Base-by-base conservation (phyloP, 2,113 vertebrate species). In the Mastomys coucha region DNA sequence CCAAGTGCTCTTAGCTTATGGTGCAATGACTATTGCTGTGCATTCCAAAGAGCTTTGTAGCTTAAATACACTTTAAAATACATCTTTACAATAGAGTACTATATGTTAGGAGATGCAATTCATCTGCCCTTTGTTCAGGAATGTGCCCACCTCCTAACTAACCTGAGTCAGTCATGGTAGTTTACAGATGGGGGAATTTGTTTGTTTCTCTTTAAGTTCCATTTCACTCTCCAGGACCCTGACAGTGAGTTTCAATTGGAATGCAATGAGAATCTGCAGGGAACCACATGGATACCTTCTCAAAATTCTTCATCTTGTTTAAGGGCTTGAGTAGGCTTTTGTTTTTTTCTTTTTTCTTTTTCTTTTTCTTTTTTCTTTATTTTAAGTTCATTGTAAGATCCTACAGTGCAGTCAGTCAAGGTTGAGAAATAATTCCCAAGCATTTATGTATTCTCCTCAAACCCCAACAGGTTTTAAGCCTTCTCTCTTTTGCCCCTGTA, bases 31-130 rank as follows among this genome's bases (percentile, higher is more conserved):
- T 60, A 84, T 85, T 49, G 67, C 51, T n/a, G 45, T 63, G 36
- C 0, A 91, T 77, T 91, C 86, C 77, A 45, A 7, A 81, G 70
- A 26, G 1, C 10, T 85, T 93, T 63, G 24, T 80, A 81, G n/a
- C 90, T 81, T 80, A 53, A 88, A 69, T 76, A 2, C 31, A 76
- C 88, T 95, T 96, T 91, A 24, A 90, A 96, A 88, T 2, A 0
- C 39, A 65, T 84, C 75, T 13, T 87, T 19, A 39, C 5, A 45
- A 16, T 39, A 36, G 36, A 58, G 56, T 82, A 26, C 36, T 14
- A 3, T 58, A 26, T 26, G 1, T 39, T 82, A 82, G 36, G 20
- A 26, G 80, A 10, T 58, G 20, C 10, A 81, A n/a, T n/a, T 39
- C 36, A 17, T 60, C 56, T 60, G 11, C 20, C 6, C 56, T 60